These are phyloP conservation scores for Helostoma temminkii DNA, from an alignment of 2,797 vertebrate species.

Conservation along the genomic window DNA sequence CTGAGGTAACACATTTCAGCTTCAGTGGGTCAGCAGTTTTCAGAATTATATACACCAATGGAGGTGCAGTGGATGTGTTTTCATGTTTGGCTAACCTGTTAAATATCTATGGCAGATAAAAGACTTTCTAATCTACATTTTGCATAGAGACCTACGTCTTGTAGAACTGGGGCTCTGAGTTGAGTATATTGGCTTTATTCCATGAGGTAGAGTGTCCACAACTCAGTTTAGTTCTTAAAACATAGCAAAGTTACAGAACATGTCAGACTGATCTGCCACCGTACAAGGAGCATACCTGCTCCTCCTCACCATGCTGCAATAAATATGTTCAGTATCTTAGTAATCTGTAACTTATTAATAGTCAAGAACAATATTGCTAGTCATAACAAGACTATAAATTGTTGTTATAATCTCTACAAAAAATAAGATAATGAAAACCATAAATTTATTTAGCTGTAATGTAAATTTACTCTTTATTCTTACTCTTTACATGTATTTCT, in stretches of 20 bases:
- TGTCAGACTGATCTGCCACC: constrained; percentile 7
- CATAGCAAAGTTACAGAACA: constrained; percentile 11
- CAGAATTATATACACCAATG: constrained; percentile 29
- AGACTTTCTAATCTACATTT: constrained; percentile 25
- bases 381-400: background rate
- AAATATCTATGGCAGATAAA: constrained; percentile 29
- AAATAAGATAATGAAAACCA: background rate
- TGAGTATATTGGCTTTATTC: constrained; percentile 11
- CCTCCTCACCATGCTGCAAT: background rate
- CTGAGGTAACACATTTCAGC: constrained; percentile 47
- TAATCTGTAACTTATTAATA: background rate
- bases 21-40: constrained; percentile 44
- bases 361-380: background rate
- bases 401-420: background rate
- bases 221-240: constrained; percentile 5
- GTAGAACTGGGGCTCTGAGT: constrained; percentile 6
- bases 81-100: constrained; percentile 42
- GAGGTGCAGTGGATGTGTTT: constrained; percentile 40
- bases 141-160: constrained; percentile 13
- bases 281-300: background rate
- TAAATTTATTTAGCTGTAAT: too few relatives aligned
- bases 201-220: background rate
- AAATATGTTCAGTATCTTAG: constrained; percentile 1
- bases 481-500: too few relatives aligned
- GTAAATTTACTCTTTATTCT: too few relatives aligned